Evolutionary conservation across 2,888 invertebrate genomes (phyloP).

Genomic region (Latrodectus elegans): DNA sequence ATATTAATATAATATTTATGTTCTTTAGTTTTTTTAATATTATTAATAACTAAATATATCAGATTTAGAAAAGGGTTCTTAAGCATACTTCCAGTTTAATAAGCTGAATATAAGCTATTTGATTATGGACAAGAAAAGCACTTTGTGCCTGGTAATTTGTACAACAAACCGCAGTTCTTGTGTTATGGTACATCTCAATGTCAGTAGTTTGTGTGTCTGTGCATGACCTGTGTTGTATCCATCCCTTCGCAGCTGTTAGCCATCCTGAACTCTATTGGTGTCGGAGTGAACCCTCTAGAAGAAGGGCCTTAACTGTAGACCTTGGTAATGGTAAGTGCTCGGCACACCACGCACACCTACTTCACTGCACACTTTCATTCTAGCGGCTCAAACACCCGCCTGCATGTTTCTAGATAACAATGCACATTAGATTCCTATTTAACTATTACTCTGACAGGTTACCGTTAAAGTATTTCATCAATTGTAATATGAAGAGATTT

Average conservation of each 20-base stretch:
- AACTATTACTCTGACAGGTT: too few species aligned
- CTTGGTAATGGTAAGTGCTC: constrained; percentile 73
- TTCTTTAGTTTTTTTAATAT: too few species aligned
- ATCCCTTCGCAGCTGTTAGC: constrained; percentile 63
- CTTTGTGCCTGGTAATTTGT: too few species aligned
- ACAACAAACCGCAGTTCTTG: constrained; percentile 14
- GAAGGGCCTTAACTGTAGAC: constrained; percentile 72
- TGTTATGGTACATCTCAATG: constrained; percentile 40
- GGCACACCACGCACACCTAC: constrained; percentile 22
- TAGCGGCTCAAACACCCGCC: neutral
- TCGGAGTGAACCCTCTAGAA: constrained; percentile 71
- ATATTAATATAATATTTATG: too few species aligned
- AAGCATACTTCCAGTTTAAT: too few species aligned
- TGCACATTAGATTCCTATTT: neutral
- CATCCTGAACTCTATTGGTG: constrained; percentile 66
- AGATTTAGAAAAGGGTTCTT: too few species aligned
- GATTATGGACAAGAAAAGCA: too few species aligned
- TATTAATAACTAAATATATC: too few species aligned
- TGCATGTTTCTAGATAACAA: neutral
- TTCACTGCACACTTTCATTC: constrained; percentile 7
- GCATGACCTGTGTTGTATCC: constrained; percentile 64
- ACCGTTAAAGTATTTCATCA: too few species aligned
- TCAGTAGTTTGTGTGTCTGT: constrained; percentile 44
- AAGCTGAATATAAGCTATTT: too few species aligned
- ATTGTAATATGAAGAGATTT: too few species aligned